Base-by-base conservation (phyloP, 2,888 invertebrate species). In the Drosophila leonis region DNA sequence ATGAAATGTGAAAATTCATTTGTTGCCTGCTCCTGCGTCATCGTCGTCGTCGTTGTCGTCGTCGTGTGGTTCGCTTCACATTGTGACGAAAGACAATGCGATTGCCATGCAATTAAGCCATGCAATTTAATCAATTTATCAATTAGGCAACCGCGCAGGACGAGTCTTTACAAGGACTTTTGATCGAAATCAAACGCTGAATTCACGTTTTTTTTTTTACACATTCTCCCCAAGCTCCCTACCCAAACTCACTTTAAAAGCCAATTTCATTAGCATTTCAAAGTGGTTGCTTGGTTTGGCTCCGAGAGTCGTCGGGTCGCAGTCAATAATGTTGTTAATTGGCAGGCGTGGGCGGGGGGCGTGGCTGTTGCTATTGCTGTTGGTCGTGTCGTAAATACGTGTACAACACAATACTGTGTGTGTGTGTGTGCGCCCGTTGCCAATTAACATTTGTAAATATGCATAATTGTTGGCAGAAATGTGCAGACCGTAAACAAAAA, bases 391-490 rank as follows among this genome's bases (percentile, higher is more conserved):
- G 59, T 39, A 48, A 59, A 69, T 52, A 39, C 60, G 42, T 52
- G 66, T 65, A 48, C 52, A 10, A 65, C 65, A 65, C 54, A 63
- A 39, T 77, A 82, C 67, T 75, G 59, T 74, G 66, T 76, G 42
- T 44, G 18, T 74, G 66, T 76, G 42, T 24, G 10, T 9, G 20
- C 44, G 68, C 76, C 78, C 80, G 75, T n/a, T 55, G 79, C 74
- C 86, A 88, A 86, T 86, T 86, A 86, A 86, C 89, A 83, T 88
- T 86, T 82, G 88, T 81, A 88, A 87, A 86, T 88, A 87, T 86
- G 84, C 86, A 86, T 88, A 87, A 88, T 82, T 84, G 84, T 75
- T 73, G 74, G 52, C 57, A 72, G 67, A 76, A 76, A 82, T 72
- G 80, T 52, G 64, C 33, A 39, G 55, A 49, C 54, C 41, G 52